phyloP scores from a whole-genome alignment of 2,797 vertebrate genomes.

The Neoniphon sammara region DNA sequence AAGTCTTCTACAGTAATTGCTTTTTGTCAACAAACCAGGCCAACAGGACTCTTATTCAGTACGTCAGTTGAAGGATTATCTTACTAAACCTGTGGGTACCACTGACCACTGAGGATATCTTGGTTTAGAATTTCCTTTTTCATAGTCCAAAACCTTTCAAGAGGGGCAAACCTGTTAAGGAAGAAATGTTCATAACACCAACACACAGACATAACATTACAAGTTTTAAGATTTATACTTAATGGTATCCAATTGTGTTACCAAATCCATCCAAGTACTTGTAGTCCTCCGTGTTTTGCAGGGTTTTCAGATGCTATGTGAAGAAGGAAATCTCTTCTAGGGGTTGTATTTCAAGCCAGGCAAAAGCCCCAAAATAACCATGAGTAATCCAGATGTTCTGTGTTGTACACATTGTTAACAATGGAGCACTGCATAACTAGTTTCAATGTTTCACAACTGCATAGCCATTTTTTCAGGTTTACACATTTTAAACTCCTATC shows the following conservation, averaged over 20 bases:
- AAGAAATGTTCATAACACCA: slow-evolving; percentile 84
- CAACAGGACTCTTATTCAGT: slow-evolving; percentile 32
- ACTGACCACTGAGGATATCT: slow-evolving; percentile 64
- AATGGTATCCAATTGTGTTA: slow-evolving; percentile 4
- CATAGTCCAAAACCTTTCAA: slow-evolving; percentile 77
- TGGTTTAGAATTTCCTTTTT: slow-evolving; percentile 74
- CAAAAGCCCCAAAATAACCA: not conserved
- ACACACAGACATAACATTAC: slow-evolving; percentile 78
- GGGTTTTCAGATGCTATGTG: not conserved
- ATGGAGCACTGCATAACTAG: not conserved
- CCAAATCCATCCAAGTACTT: slow-evolving; percentile 1
- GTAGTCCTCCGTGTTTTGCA: not conserved
- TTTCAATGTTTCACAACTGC: not conserved
- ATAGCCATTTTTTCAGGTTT: not conserved
- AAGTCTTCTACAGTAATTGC: not conserved
- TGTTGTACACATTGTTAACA: not conserved
- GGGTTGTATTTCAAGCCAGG: not conserved
- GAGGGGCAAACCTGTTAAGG: slow-evolving; percentile 85
- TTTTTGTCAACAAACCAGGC: slow-evolving; percentile 14
- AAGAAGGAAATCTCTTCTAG: not conserved
- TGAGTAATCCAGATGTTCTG: not conserved
- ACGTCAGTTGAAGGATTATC: not conserved
- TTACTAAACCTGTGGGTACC: slow-evolving; percentile 25
- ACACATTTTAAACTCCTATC: not conserved
- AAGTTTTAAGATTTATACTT: slow-evolving; percentile 59